Evolutionary conservation across 2,113 vertebrate species (phyloP), one percentile per base, ranked within the genome.

Genomic region (Hirundichthys speculiger): DNA sequence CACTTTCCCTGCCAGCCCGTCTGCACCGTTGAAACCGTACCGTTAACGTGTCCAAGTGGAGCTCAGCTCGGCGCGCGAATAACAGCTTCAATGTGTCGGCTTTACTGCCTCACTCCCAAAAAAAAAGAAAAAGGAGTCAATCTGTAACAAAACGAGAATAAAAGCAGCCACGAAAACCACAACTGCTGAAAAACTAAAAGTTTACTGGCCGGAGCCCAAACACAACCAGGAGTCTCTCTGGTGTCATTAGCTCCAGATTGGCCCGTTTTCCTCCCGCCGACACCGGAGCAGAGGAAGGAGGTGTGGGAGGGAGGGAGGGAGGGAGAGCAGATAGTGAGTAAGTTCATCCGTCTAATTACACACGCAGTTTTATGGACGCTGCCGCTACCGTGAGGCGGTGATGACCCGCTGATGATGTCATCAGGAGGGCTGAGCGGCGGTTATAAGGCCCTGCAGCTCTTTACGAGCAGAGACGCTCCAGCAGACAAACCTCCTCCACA

Each of bases 321-420:
- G 6, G 50, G 8, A 8, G 41, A 42, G n/a, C 18, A 20, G 73
- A 81, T 47, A 55, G 81, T 88, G 85, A 86, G 84, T 84, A 85
- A 87, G 69, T 75, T 67, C 80, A 75, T 84, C 80, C 79, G 21
- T 73, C 79, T 88, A 76, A 89, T 89, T 90, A 84, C 74, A 86
- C 25, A 72, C 67, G 57, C 80, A 86, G 86, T 58, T 25, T 4
- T 38, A 73, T 69, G 82, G 77, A 27, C 58, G 71, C 67, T 75
- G 79, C 72, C 84, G 30, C 6, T 34, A 34, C 30, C 30, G 42
- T 75, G 83, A 78, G 72, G 75, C 71, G 39, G 73, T 61, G 88
- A 82, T 85, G 88, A 90, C 80, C 83, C 1, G 39, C 2, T 24
- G 34, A 55, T 93, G 92, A 92, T 91, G 91, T 92, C 91, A 93